A percentile compares a stretch with the other conserved stretches of the same genome.
These are phyloP conservation scores for Amblyraja radiata DNA, from an alignment of 2,797 vertebrate species.

Conservation along the genomic window DNA sequence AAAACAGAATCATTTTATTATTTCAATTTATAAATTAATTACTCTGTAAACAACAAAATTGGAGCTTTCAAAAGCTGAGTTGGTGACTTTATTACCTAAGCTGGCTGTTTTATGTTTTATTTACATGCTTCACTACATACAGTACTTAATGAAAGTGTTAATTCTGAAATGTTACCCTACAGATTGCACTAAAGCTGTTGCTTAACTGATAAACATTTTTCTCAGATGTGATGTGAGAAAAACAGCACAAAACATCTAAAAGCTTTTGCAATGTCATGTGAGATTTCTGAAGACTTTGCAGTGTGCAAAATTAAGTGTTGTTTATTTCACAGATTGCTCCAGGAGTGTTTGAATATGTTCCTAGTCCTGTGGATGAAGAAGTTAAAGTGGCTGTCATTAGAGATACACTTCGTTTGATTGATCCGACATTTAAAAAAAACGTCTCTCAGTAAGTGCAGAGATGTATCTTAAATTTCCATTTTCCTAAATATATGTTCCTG, in stretches of 20 bases:
- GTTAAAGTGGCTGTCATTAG: conserved; percentile 93
- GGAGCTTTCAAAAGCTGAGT: not conserved
- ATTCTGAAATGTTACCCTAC: conserved; percentile 9
- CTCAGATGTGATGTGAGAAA: conserved; percentile 17
- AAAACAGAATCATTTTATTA: not conserved
- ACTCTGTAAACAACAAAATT: not conserved
- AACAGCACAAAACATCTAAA: not conserved
- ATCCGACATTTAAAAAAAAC: conserved; percentile 68
- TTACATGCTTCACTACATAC: not conserved
- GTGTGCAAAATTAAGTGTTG: conserved; percentile 23
- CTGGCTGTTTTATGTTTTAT: not conserved
- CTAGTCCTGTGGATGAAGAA: conserved; percentile 88
- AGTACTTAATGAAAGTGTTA: not conserved
- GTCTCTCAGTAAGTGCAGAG: conserved; percentile 57
- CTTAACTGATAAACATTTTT: conserved; percentile 7
- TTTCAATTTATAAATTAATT: not conserved
- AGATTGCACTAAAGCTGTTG: not conserved
- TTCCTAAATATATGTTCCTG: not conserved
- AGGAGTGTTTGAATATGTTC: conserved; percentile 81
- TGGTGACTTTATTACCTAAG: not conserved
- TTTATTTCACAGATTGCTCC: conserved; percentile 70
- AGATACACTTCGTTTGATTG: conserved; percentile 85
- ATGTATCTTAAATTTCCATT: conserved; percentile 15
- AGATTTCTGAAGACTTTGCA: conserved; percentile 32
- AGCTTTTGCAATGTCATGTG: conserved; percentile 1